phyloP scores from a whole-genome alignment of 2,113 vertebrate genomes.

The Delphinus delphis region DNA sequence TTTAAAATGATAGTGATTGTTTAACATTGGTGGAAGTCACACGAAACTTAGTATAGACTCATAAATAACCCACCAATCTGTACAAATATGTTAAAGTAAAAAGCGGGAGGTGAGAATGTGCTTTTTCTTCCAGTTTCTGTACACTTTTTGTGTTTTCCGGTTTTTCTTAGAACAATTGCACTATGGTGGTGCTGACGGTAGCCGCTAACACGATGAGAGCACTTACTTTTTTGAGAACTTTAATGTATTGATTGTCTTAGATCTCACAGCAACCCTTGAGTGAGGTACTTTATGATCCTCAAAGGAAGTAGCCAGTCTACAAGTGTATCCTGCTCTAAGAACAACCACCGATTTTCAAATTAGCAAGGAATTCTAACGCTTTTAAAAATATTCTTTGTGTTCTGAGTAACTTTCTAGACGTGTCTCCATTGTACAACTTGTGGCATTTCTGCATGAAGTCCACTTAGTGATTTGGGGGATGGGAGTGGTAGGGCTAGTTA shows the following conservation, averaged over 20 bases:
- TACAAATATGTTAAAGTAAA: background rate
- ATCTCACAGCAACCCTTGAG: too few species aligned
- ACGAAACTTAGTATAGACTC: background rate
- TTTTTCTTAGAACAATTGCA: background rate
- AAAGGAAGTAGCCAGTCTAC: background rate
- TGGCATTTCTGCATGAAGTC: accelerated
- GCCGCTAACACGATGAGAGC: background rate
- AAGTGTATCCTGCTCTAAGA: background rate
- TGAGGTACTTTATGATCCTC: background rate
- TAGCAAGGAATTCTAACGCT: background rate
- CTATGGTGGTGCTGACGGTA: background rate
- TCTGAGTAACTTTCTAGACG: background rate
- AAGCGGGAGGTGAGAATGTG: background rate
- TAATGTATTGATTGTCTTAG: background rate
- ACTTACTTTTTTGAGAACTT: background rate
- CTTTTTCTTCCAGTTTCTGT: background rate
- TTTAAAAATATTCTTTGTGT: background rate
- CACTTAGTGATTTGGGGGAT: background rate
- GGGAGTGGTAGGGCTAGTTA: background rate
- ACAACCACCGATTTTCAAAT: background rate
- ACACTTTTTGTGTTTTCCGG: background rate
- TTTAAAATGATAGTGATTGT: background rate
- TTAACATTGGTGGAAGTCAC: background rate
- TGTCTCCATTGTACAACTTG: background rate
- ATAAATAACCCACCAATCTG: background rate